Evolutionary conservation across 1,140 invertebrate species (phyloP), one percentile per base, ranked within the genome.

Genomic region (Dysdera silvatica): DNA sequence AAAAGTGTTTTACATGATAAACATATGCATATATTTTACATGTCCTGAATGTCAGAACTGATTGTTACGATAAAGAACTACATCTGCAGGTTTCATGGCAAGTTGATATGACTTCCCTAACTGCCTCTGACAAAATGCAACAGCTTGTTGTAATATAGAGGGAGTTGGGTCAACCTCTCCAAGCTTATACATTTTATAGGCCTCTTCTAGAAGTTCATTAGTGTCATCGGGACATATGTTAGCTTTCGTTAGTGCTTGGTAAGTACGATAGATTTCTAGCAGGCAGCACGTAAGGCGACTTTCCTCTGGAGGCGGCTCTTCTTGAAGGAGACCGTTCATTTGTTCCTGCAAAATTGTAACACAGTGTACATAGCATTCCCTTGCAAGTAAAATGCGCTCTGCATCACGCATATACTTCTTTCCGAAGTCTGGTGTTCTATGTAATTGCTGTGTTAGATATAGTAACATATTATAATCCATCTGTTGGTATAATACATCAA

Each of bases 381-480:
- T 33, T 10, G 61, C 60, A 14, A 72, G 41, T 20, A 23, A 47
- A 28, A 66, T 29, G 20, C 71, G 48, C 53, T 70, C 70, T n/a
- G 41, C 49, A 41, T 72, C 67, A 10, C 62, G 52, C 23, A 73
- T 37, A 48, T 67, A 72, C 57, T 69, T 68, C 72, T 89, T 92
- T 67, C 87, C 89, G 1, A 81, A 76, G 65, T 93, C 91, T 2
- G 91, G 91, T 48, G 81, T 83, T 73, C 85, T 85, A 61, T 83
- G 82, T 10, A 95, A 77, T 68, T 91, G 86, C 47, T 89, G 75
- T 53, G 85, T 86, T 14, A 95, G 76, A 70, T 90, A 85, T 47
- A 90, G 79, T n/a, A 96, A 77, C 68, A 85, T 84, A 71, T 84
- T 83, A 69, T 87, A 84, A 74, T 96, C 91, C 65, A 86, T 84